Conservation (phyloP, 2,113 vertebrate genomes). For the Heloderma charlesbogerti region DNA sequence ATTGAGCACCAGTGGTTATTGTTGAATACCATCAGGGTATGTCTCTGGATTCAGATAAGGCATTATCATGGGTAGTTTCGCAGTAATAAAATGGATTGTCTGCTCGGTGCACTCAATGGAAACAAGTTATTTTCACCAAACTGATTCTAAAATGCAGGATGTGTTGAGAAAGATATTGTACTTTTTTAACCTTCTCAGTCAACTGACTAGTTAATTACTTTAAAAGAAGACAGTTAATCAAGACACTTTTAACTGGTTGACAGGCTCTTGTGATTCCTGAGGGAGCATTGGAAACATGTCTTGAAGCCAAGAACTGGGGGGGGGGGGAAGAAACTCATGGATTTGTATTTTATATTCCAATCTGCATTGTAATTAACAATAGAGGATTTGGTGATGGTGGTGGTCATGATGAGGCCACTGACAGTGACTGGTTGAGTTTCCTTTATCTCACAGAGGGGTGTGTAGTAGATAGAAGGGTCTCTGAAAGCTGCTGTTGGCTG, state of each 20-base stretch:
- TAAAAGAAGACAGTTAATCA: not conserved
- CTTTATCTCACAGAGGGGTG: not conserved
- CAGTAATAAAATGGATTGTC: not conserved
- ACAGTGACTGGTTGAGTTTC: not conserved
- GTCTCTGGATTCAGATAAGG: not conserved
- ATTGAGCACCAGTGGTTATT: not conserved
- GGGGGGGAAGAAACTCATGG: not conserved
- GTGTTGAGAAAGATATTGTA: not conserved
- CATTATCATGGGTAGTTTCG: not conserved
- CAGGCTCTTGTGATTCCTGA: not conserved
- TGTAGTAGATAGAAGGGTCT: not conserved
- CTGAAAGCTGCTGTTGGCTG: not conserved
- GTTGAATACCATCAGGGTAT: not conserved
- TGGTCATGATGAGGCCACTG: no score
- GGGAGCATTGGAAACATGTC: not conserved
- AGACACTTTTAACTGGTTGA: constrained; percentile 12
- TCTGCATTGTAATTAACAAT: not conserved
- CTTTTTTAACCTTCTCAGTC: not conserved
- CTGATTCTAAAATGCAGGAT: not conserved
- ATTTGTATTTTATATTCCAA: not conserved
- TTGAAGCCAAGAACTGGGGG: no score
- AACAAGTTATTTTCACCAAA: not conserved
- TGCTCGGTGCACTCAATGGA: not conserved
- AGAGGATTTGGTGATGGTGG: not conserved
- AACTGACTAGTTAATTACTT: constrained; percentile 7